Evolutionary conservation across 2,888 invertebrate genomes (phyloP), one percentile per base, ranked within the genome.

Genomic region (Malthinus flaveolus): DNA sequence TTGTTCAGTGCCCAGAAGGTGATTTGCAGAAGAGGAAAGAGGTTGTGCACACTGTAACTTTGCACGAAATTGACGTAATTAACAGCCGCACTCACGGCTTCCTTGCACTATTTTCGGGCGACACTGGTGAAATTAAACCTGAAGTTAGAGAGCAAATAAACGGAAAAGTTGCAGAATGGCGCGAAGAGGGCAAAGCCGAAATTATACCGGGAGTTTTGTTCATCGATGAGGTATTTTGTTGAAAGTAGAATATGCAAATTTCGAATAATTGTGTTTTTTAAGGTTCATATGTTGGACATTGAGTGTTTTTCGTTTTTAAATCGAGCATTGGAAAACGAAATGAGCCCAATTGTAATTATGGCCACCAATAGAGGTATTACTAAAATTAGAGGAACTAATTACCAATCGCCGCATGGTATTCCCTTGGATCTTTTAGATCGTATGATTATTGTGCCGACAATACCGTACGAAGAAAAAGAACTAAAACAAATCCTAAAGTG

Each of bases 11-110:
- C 75, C 99, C 99, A 0, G 97, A 98, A 72, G 99, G 99, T 0
- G 99, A 99, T 78, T 81, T 99, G 7, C 98, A 99, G 81, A 99
- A 99, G 74, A 86, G 98, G 13, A 97, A 97, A 75, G 95, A 98
- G 81, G 96, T 93, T 0, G 96, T 97, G 0, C 98, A 99, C 76
- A 99, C 97, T 0, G 98, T 99, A 0, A 96, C 96, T 0, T 80
- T 99, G n/a, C 99, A 99, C 75, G 99, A 99, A 77, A 95, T 99
- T 51, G 99, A 99, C 76, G 99, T 99, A 4, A 99, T 99, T 74
- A 99, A 99, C 77, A 97, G 96, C 37, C 85, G 99, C 63, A 96
- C 97, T 0, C 97, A 99, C 75, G 99, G 99, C 0, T 99, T 98
- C 75, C 79, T 99, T 13, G 98, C 99, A 0, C 81, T 99, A 0